Percentiles rank a stretch among this genome's conserved stretches.
These are phyloP conservation scores for Setipinna tenuifilis DNA, from an alignment of 2,797 vertebrate genomes.

Conservation along the genomic window DNA sequence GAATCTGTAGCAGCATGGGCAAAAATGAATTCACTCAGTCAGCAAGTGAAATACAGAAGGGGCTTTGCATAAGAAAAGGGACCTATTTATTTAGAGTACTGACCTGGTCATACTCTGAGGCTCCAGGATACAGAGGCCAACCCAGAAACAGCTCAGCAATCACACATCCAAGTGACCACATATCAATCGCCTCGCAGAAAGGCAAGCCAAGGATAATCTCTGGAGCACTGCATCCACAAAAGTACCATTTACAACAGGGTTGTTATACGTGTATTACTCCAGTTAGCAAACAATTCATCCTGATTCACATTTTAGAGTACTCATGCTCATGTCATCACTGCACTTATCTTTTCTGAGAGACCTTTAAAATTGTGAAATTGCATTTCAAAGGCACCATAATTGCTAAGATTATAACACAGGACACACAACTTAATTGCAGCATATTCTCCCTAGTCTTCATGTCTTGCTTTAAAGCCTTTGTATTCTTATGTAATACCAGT, in stretches of 20 bases:
- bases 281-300: neutral
- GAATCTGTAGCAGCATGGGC: slow-evolving; percentile 79
- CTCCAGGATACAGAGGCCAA: slow-evolving; percentile 97
- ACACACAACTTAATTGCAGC: neutral
- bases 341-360: neutral
- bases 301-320: neutral
- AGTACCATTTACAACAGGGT: neutral
- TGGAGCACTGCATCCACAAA: slow-evolving; percentile 82
- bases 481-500: neutral
- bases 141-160: slow-evolving; percentile 97
- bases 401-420: neutral
- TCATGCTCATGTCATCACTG: neutral
- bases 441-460: neutral
- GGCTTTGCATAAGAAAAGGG: neutral
- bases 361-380: neutral
- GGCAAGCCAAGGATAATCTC: slow-evolving; percentile 97
- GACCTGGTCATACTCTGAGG: slow-evolving; percentile 98
- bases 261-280: neutral
- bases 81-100: slow-evolving; percentile 49
- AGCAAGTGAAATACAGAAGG: neutral
- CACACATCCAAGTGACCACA: slow-evolving; percentile 98
- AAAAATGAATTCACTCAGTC: neutral
- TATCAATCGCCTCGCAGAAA: slow-evolving; percentile 97
- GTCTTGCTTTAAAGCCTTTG: neutral
- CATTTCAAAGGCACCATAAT: neutral